Conservation (phyloP, 2,113 vertebrate species). For the Apistogramma diplotaenia region DNA sequence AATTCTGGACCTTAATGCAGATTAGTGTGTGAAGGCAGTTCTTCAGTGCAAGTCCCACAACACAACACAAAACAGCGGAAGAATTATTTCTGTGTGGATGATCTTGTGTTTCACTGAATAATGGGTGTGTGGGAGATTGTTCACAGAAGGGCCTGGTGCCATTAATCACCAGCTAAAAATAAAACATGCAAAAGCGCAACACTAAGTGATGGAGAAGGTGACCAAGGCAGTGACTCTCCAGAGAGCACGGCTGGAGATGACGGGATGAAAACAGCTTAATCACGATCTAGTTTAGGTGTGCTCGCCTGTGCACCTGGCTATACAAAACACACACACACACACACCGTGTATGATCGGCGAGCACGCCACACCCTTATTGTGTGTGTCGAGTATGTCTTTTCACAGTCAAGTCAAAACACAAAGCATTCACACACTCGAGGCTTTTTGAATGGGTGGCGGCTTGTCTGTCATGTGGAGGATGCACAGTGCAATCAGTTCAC, state of each 20-base stretch:
- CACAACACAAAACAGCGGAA: neutral
- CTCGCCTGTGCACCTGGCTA: neutral
- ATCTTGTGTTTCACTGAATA: constrained; percentile 36
- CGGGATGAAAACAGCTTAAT: constrained; percentile 44
- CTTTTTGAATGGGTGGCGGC: neutral
- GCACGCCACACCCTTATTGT: constrained; percentile 31
- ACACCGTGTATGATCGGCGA: constrained; percentile 25
- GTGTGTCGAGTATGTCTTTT: constrained; percentile 7
- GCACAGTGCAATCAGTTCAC: neutral
- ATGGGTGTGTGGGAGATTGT: neutral
- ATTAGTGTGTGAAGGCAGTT: neutral
- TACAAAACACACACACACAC: constrained; percentile 3
- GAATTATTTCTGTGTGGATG: neutral
- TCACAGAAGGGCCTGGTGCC: neutral
- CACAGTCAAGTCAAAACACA: neutral
- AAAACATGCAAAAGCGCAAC: constrained; percentile 26
- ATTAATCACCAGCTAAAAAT: constrained; percentile 62
- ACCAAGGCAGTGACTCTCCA: constrained; percentile 39
- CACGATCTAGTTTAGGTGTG: neutral
- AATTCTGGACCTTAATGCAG: neutral
- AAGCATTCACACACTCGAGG: neutral
- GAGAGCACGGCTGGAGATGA: constrained; percentile 24
- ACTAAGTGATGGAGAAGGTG: constrained; percentile 49
- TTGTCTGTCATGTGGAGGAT: neutral
- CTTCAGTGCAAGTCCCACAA: neutral